Evolutionary conservation across 1,140 invertebrate genomes (phyloP), one percentile per base, ranked within the genome.

Genomic region (Geopemphigus sp.): DNA sequence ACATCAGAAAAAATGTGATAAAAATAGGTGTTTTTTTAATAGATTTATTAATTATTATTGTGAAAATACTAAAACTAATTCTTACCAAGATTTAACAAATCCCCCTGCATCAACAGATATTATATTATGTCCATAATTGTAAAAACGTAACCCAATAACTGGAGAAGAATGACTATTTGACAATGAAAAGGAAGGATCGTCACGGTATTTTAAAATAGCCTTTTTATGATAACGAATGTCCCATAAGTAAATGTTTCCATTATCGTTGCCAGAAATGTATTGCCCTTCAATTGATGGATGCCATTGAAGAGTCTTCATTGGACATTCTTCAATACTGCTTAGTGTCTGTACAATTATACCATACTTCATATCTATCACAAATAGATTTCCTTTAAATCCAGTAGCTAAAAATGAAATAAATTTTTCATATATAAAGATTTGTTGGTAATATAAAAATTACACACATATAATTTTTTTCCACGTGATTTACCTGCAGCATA

Each of bases 191-290:
- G 32, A 26, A 26, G 63, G 6, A 26, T 78, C 22, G n/a, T 45
- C 11, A 15, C 15, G 22, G 8, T 47, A 78, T 47, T 78, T 78
- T 15, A 47, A 50, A 61, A 78, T n/a, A 63, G 6, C 19, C 6
- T 63, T 11, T 19, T 50, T 50, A n/a, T 78, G 74, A 63, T 50
- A 78, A 19, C 74, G 74, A 47, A 50, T 26, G 26, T 78, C 74
- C 74, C 74, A 78, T 26, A 78, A 10, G 19, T 6, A 63, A 45
- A 78, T 78, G 15, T 78, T 78, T 47, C 57, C 74, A 63, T 26
- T 76, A 2, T 63, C 22, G 63, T 63, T 63, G 2, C 74, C 74
- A 50, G 74, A 63, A 26, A 26, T 14, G 22, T 78, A 78, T 26
- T 61, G n/a, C 61, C 29, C n/a, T 59, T 78, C 74, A 29, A 63